Evolutionary conservation across 2,888 invertebrate species (phyloP), one percentile per base, ranked within the genome.

Genomic region (Drosophila fungiperda): DNA sequence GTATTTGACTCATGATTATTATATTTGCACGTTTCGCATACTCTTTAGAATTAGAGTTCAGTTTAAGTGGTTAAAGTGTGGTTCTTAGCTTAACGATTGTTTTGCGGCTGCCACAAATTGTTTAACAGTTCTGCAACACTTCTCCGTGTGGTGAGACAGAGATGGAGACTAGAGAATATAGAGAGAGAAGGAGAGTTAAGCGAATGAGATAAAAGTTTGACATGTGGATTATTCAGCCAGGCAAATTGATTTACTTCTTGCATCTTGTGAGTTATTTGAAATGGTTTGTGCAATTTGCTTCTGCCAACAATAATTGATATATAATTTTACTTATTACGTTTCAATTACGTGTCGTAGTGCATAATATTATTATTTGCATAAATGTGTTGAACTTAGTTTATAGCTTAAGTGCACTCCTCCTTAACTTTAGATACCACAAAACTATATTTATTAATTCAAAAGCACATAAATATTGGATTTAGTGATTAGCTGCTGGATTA

Each of bases 1-100:
- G 40, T 42, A 36, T 52, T 66, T 68, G 74, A 81, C 77, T 83
- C 82, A 73, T 87, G 83, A 83, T 79, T 85, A 82, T 62, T 79
- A 79, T 70, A 75, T 87, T 80, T 74, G 83, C 83, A 86, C 81
- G 85, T 84, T 72, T 73, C 72, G 73, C 73, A 67, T 70, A 72
- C 50, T 63, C 50, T 23, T 15, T 81, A 86, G 80, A 90, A 90
- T 90, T 83, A 63, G 72, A 76, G 70, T 69, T 61, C 64, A 76
- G 70, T 64, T 61, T 64, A 78, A 75, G 78, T 81, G 75, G 70
- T 74, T 80, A 38, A 58, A 69, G 59, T 73, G 79, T 71, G 75
- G 80, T 59, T 67, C 38, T 33, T 61, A 40, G 50, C 75, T 61
- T 62, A 73, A 60, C 71, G 64, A 75, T 76, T 77, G 73, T 68